A percentile compares a stretch with the other conserved stretches of the same genome.
Conservation (phyloP, 2,888 invertebrate genomes). For the Rutpela maculata region DNA sequence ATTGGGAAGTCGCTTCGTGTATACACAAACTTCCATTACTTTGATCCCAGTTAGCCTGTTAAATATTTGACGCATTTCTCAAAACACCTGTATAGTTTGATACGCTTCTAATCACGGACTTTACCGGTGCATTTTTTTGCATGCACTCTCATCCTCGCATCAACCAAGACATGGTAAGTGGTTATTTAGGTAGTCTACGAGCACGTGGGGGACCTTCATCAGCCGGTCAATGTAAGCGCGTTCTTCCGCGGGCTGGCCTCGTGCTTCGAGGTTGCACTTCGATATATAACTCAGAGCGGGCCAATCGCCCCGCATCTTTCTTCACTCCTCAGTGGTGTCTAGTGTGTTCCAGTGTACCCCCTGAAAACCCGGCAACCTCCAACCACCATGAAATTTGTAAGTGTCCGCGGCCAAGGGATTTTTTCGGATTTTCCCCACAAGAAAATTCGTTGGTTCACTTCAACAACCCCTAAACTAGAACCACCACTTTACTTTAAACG, state of each 20-base stretch:
- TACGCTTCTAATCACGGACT: background rate
- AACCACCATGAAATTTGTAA: constrained; percentile 61
- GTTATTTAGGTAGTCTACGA: constrained; percentile 60
- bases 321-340: constrained; percentile 44
- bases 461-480: constrained; percentile 1
- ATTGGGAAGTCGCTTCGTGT: too few relatives aligned
- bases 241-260: constrained; percentile 71
- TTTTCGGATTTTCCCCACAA: constrained; percentile 19
- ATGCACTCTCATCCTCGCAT: constrained; percentile 38
- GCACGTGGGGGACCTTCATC: constrained; percentile 69
- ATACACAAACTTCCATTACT: too few relatives aligned
- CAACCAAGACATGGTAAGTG: constrained; percentile 56
- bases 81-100: too few relatives aligned
- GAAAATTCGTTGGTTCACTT: background rate
- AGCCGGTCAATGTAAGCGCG: constrained; percentile 69
- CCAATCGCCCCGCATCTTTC: constrained; percentile 61
- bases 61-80: too few relatives aligned
- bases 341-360: constrained; percentile 49
- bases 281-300: constrained; percentile 66
- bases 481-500: background rate
- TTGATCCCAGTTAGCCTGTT: too few relatives aligned
- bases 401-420: constrained; percentile 46
- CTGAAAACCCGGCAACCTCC: constrained; percentile 38
- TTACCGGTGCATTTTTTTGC: background rate
- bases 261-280: constrained; percentile 70